These are phyloP conservation scores for Pseudorectes ferrugineus DNA, from an alignment of 2,113 vertebrate species.

Conservation along the genomic window DNA sequence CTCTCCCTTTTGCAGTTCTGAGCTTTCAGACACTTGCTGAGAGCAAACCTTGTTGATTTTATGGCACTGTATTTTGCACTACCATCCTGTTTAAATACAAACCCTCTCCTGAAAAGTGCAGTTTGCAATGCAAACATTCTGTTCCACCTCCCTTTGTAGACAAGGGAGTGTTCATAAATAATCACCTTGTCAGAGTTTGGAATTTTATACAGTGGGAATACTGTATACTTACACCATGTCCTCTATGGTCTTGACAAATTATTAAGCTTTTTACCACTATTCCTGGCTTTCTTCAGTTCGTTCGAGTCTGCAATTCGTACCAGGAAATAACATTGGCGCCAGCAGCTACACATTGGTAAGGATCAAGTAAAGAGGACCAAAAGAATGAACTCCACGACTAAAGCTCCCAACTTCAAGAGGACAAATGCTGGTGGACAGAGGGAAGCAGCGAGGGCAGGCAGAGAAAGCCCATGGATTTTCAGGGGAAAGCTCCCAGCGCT, in stretches of 20 bases:
- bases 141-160: not conserved
- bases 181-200: rapidly evolving
- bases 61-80: not conserved
- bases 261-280: not conserved
- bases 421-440: rapidly evolving
- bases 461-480: rapidly evolving
- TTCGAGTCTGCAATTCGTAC: rapidly evolving
- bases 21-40: not conserved
- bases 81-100: not conserved
- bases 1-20: not conserved
- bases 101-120: rapidly evolving
- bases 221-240: no score
- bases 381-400: rapidly evolving
- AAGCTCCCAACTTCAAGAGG: not conserved
- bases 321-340: not conserved
- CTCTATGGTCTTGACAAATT: rapidly evolving
- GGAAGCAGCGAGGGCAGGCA: rapidly evolving
- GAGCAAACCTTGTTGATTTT: not conserved
- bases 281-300: rapidly evolving
- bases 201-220: not conserved
- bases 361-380: not conserved
- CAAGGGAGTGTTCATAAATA: not conserved
- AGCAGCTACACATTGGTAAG: not conserved
- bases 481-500: not conserved
- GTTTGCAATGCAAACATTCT: not conserved